Evolutionary conservation across 2,113 vertebrate species (phyloP), one percentile per base, ranked within the genome.

Genomic region (Halichoeres trimaculatus): DNA sequence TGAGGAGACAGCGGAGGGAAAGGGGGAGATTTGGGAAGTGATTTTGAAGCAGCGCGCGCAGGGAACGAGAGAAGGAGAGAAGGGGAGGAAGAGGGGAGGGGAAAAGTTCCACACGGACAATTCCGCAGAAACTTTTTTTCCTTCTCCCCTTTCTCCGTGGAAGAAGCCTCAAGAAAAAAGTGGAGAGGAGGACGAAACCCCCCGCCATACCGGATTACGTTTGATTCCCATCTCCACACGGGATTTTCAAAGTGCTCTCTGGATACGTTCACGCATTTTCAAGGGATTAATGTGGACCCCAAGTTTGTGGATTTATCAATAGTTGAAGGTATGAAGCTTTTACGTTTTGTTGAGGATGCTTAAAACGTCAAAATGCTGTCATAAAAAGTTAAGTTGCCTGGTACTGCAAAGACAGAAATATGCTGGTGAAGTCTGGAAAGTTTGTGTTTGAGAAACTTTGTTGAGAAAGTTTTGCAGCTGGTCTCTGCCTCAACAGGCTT

Each of bases 221-320:
- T 38, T 69, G 65, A 19, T 70, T 45, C 40, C 26, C 20, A 23
- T 76, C 67, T 51, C 17, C 8, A 26, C 30, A 45, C 51, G 11
- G 20, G 38, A 61, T 53, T 70, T 7, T 50, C 16, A 10, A 8
- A 20, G 35, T 8, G 23, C 17, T 36, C 20, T 47, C n/a, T 41
- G 73, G 70, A 86, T 65, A 55, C 50, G 3, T 11, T 13, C 41
- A 1, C 10, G 20, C 65, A 8, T 53, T 76, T n/a, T 61, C 58
- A 54, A 19, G 60, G 89, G 91, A 94, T 93, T 91, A 80, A 94
- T 93, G 92, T 78, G 77, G 75, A 76, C 69, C 69, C 41, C 82
- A 74, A 55, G 52, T 63, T 45, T 60, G 67, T 72, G 91, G 93
- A 94, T 68, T 80, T 59, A 85, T 88, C 89, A 59, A 36, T 79